Evolutionary conservation across 2,113 vertebrate species (phyloP).

Genomic region (Grammomys surdaster): DNA sequence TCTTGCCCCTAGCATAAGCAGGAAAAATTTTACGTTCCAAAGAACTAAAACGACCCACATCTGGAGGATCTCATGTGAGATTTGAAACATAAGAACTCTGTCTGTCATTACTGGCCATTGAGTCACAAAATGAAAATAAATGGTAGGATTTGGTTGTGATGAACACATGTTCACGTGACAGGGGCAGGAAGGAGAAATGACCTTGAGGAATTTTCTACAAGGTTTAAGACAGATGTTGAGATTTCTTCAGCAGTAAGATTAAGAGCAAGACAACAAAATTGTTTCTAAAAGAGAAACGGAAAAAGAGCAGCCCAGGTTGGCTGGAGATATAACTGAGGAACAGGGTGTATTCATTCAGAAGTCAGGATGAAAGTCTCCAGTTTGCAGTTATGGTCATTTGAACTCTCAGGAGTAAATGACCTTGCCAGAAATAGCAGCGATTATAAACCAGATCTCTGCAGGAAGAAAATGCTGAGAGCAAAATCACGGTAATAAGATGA

Average conservation of each 20-base stretch:
- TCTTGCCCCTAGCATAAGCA: background rate
- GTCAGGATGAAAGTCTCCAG: background rate
- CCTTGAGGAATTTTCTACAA: slow-evolving; percentile 27
- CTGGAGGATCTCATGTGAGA: background rate
- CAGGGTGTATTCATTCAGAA: background rate
- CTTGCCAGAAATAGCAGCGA: slow-evolving; percentile 55
- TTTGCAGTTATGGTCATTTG: slow-evolving; percentile 6
- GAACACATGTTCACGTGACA: background rate
- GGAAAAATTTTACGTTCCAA: background rate
- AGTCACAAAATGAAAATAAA: slow-evolving; percentile 55
- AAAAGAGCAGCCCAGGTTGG: background rate
- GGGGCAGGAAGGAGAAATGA: slow-evolving; percentile 39
- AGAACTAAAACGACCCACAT: slow-evolving; percentile 36
- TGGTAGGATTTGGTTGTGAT: background rate
- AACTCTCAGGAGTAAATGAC: slow-evolving; percentile 62
- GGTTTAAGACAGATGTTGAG: background rate
- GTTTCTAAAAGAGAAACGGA: background rate
- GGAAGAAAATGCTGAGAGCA: slow-evolving; percentile 62
- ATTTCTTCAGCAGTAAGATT: slow-evolving; percentile 45
- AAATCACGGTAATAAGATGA: slow-evolving; percentile 55
- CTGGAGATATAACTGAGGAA: background rate
- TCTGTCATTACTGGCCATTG: background rate
- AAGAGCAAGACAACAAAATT: slow-evolving; percentile 58
- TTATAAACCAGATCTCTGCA: background rate
- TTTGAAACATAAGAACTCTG: background rate